Base-by-base conservation (phyloP, 1,140 invertebrate genomes). In the Panonychus citri region DNA sequence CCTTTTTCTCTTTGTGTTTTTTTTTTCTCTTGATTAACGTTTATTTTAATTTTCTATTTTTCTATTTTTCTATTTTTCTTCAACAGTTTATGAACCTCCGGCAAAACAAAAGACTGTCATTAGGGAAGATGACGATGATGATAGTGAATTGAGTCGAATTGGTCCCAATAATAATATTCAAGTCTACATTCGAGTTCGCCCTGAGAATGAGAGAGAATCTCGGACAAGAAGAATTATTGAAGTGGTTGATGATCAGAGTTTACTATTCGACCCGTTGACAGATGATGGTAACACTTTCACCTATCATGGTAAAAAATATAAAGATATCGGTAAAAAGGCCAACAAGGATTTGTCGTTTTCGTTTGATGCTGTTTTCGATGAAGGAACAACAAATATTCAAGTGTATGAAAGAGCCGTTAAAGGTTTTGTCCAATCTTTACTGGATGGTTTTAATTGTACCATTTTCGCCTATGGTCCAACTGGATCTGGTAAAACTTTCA, bases 401-500 rank as follows among this genome's bases (percentile, higher is more conserved):
- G 76, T 91, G 10, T 90, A 83, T 66, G 74, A 81, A 61, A 76
- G 74, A n/a, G 83, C 79, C 37, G 87, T 82, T 0, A 79, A 80
- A 66, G 75, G 78, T 62, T 71, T 88, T 34, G 75, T 91, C n/a
- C 64, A 71, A 17, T 77, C 76, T 24, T 69, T 89, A 21, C 74
- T 91, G 61, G 78, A 83, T 62, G 86, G 86, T 39, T 89, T 82
- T 64, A 90, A 87, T 64, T 93, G 88, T 66, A 57, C 62, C 54
- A 85, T 90, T 3, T 90, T 91, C 71, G 86, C 81, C 1, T 91
- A 91, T 66, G 86, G 86, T 5, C 84, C 86, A 5, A 91, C 84
- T 48, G 91, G 91, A 13, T 86, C 91, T 55, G 62, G 94, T 0
- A 98, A 97, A 72, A 98, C 94, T 3, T 83, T 84, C 66, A 98